A percentile compares a stretch with the other conserved stretches of the same genome.
Evolutionary conservation across 2,888 invertebrate genomes (phyloP).

Genomic region (Trachelus iudaicus): DNA sequence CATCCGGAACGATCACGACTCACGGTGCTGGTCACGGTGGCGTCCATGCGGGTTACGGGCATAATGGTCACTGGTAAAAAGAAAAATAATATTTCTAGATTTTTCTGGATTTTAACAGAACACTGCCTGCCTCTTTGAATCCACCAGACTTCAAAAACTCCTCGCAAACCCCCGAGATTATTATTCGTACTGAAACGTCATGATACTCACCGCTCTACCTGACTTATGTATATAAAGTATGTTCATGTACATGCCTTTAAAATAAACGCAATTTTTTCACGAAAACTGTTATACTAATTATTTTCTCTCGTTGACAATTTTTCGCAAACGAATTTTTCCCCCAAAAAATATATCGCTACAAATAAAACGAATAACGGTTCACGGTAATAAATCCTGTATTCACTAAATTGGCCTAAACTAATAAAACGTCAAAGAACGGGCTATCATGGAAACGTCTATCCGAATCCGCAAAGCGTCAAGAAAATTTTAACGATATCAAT

Average conservation of each 20-base stretch:
- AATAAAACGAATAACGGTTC: too few species aligned
- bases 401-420: too few species aligned
- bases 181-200: constrained; percentile 8
- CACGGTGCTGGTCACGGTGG: constrained; percentile 60
- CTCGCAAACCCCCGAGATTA: not conserved
- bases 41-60: constrained; percentile 49
- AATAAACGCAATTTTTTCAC: constrained; percentile 22
- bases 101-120: not conserved
- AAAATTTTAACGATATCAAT: too few species aligned
- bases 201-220: not conserved
- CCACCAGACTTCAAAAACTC: not conserved
- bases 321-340: too few species aligned
- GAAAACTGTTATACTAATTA: not conserved
- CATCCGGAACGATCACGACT: constrained; percentile 60
- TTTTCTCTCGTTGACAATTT: too few species aligned
- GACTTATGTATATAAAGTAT: constrained; percentile 26
- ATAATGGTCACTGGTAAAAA: constrained; percentile 44
- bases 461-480: too few species aligned
- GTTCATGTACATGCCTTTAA: constrained; percentile 18
- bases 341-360: too few species aligned
- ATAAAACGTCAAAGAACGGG: too few species aligned
- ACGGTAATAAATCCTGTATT: too few species aligned
- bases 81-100: not conserved
- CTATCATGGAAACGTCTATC: too few species aligned
- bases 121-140: not conserved